Conservation (phyloP, 2,888 invertebrate genomes). For the Siphonodentalium dalli region DNA sequence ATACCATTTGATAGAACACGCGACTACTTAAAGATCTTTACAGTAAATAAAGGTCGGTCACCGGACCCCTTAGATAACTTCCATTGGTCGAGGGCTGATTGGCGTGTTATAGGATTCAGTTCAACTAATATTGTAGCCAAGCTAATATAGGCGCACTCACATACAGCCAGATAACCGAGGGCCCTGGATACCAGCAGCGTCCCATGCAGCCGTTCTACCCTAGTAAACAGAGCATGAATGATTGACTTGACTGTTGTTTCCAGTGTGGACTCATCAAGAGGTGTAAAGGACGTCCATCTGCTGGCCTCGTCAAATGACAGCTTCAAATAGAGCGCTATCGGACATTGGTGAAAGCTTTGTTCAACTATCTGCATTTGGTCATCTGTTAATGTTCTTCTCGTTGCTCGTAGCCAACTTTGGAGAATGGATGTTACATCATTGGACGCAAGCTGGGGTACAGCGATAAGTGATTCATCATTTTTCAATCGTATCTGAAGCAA, state of each 20-base stretch:
- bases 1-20: too few species aligned
- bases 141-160: too few species aligned
- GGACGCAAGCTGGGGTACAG: constrained; percentile 16
- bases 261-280: constrained; percentile 18
- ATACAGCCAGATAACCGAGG: constrained; percentile 40
- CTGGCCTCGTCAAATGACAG: constrained; percentile 41
- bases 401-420: constrained; percentile 30
- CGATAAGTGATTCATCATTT: constrained; percentile 17
- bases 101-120: too few species aligned
- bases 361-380: constrained; percentile 27
- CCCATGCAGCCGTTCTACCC: constrained; percentile 40
- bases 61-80: too few species aligned
- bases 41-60: too few species aligned
- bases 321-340: constrained; percentile 40
- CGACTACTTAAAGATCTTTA: too few species aligned
- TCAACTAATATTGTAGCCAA: too few species aligned
- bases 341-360: constrained; percentile 27
- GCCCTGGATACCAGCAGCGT: constrained; percentile 36
- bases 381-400: constrained; percentile 26
- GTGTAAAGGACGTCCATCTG: constrained; percentile 38
- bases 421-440: constrained; percentile 31
- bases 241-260: constrained; percentile 28
- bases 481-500: too few species aligned
- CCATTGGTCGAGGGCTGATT: too few species aligned
- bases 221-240: constrained; percentile 31